Conservation (phyloP, 30 jellyfish, hydroid and myxozoan genomes). For the Chrysaora quinquecirrha region DNA sequence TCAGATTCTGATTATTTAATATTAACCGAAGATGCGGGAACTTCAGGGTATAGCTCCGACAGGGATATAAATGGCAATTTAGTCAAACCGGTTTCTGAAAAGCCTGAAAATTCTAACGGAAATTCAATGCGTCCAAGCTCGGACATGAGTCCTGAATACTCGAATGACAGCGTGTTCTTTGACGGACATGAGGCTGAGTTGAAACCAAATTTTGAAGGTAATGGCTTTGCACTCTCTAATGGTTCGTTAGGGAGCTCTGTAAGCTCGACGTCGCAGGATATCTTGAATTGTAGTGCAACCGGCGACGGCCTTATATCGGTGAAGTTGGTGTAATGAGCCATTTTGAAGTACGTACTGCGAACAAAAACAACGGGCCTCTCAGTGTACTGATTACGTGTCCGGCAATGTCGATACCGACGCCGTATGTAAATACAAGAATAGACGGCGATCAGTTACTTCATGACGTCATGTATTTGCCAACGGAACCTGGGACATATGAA, state of each 20-base stretch:
- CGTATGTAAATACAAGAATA: constrained; percentile 69
- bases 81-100: neutral
- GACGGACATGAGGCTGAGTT: neutral
- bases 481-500: constrained; percentile 96
- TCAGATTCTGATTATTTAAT: neutral
- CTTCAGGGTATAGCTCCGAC: neutral
- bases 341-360: constrained; percentile 83
- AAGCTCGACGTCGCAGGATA: constrained; percentile 34
- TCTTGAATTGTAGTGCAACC: constrained; percentile 39
- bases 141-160: neutral
- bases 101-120: neutral
- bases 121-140: neutral
- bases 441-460: constrained; percentile 75
- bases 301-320: constrained; percentile 82
- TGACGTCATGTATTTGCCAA: constrained; percentile 88
- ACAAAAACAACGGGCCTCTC: constrained; percentile 77
- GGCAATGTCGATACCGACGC: constrained; percentile 97
- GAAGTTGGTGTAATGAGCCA: constrained; percentile 90
- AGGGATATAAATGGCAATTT: neutral
- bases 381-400: constrained; percentile 96
- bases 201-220: neutral
- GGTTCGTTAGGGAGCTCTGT: constrained; percentile 38
- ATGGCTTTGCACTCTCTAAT: neutral
- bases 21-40: neutral
- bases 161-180: constrained; percentile 3